These are phyloP conservation scores for Molossus molossus DNA, from an alignment of 2,797 vertebrate genomes.

Conservation along the genomic window DNA sequence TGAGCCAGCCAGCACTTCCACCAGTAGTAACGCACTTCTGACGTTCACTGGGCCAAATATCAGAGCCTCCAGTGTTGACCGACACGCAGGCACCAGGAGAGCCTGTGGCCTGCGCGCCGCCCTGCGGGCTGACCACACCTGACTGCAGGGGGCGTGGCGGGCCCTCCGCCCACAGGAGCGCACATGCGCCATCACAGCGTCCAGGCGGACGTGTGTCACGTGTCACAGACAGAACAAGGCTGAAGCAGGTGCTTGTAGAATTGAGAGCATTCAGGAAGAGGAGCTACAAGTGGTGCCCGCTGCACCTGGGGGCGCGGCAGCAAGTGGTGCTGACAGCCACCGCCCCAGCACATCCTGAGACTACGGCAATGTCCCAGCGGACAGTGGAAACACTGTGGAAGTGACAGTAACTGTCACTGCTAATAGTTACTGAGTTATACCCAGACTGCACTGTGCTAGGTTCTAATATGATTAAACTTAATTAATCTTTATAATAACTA, in stretches of 20 bases:
- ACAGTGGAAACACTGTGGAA: not conserved
- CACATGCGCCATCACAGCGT: accelerated
- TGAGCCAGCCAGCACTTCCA: not conserved
- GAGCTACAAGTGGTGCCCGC: not conserved
- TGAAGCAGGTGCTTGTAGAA: not conserved
- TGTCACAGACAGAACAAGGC: not conserved
- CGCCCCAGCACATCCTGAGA: no score
- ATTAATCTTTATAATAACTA: not conserved
- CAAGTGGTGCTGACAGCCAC: no score
- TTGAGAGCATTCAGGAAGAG: not conserved
- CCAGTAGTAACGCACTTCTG: not conserved
- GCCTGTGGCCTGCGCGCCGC: no score
- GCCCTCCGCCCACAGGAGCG: not conserved
- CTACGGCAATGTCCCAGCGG: not conserved
- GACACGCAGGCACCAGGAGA: not conserved
- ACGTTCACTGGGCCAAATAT: not conserved
- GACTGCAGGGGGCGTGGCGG: no score
- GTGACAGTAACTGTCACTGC: not conserved
- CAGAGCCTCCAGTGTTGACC: not conserved
- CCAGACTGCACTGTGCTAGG: not conserved
- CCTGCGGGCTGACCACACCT: not conserved
- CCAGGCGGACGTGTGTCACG: not conserved
- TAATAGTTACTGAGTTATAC: not conserved
- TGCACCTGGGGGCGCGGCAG: no score
- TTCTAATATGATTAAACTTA: not conserved